These are phyloP conservation scores for Pyrocephalus nanus DNA, from an alignment of 2,797 vertebrate species.

Conservation along the genomic window DNA sequence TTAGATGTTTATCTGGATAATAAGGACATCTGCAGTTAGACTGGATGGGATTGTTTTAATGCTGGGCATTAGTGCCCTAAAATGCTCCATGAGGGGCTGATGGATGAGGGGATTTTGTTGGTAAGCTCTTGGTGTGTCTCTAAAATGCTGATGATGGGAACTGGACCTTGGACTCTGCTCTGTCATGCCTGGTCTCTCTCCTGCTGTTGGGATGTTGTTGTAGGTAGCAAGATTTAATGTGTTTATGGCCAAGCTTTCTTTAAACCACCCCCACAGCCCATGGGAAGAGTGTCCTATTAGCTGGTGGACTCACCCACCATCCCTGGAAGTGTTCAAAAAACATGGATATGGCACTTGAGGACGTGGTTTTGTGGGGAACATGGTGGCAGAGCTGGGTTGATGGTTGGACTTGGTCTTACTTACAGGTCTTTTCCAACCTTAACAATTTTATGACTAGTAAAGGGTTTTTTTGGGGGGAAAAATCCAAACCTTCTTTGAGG, in stretches of 20 bases:
- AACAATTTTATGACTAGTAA: neutral
- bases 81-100: neutral
- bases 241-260: neutral
- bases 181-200: neutral
- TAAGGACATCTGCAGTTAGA: neutral
- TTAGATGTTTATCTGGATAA: neutral
- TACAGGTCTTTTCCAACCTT: neutral
- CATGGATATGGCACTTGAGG: neutral
- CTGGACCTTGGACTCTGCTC: neutral
- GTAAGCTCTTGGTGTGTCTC: neutral
- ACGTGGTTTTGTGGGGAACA: neutral
- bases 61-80: neutral
- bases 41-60: neutral
- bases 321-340: neutral
- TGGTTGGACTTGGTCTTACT: neutral
- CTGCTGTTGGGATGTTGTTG: neutral
- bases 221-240: neutral
- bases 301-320: neutral
- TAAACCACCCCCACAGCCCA: neutral
- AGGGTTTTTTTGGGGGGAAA: neutral
- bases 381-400: neutral
- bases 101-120: accelerated
- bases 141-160: accelerated
- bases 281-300: no score
- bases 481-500: neutral